phyloP scores from a whole-genome alignment of 2,888 invertebrate genomes.

The Orthonevra nobilis region DNA sequence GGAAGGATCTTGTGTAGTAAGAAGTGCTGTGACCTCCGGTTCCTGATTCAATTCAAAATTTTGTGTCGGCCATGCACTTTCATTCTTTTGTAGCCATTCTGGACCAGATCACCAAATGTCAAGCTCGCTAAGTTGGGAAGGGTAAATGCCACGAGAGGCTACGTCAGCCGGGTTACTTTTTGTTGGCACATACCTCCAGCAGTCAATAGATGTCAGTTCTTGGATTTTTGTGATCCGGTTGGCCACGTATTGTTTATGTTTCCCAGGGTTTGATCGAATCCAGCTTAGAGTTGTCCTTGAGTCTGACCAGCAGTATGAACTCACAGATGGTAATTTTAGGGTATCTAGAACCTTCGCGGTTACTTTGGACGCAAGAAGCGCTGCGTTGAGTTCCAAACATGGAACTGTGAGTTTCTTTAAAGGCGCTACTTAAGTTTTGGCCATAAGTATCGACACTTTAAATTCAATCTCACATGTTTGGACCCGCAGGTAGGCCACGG shows the following conservation, averaged over 20 bases:
- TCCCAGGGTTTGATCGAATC: background rate
- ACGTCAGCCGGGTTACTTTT: background rate
- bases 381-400: slow-evolving; percentile 15
- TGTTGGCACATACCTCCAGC: slow-evolving; percentile 68
- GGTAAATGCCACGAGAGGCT: background rate
- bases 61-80: no score
- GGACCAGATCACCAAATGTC: background rate
- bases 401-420: slow-evolving; percentile 7
- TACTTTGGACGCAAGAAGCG: background rate
- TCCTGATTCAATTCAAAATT: no score
- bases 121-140: background rate
- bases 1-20: no score
- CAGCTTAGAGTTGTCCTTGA: slow-evolving; percentile 9
- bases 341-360: no score
- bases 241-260: background rate
- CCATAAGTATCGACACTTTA: background rate
- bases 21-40: no score
- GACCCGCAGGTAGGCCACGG: background rate
- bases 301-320: no score
- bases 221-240: slow-evolving; percentile 18
- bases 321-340: no score
- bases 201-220: slow-evolving; percentile 5
- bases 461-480: background rate
- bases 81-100: no score
- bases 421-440: slow-evolving; percentile 7